phyloP scores from a whole-genome alignment of 2,113 vertebrate genomes.

The Cynoglossus semilaevis region DNA sequence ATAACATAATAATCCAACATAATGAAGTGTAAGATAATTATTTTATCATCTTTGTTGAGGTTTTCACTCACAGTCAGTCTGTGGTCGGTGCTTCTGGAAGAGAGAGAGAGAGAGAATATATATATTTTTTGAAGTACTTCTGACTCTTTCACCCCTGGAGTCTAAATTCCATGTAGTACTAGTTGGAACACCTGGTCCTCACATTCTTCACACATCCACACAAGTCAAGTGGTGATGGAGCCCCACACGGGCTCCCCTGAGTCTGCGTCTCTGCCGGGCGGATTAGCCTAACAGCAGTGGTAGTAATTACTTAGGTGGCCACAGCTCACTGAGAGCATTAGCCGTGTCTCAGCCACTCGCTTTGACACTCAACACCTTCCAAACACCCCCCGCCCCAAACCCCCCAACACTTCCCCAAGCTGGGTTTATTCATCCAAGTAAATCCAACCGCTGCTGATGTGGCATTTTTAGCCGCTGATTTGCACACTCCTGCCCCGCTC shows the following conservation, averaged over 20 bases:
- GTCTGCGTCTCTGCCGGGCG: slow-evolving; percentile 43
- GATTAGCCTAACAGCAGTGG: slow-evolving; percentile 61
- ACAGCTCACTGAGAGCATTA: slow-evolving; percentile 61
- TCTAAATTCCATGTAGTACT: no score
- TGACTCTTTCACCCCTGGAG: no score
- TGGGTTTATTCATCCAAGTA: slow-evolving; percentile 62
- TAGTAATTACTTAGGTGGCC: slow-evolving; percentile 68
- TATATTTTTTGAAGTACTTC: no score
- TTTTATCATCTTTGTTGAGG: no score
- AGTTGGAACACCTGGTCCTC: not conserved
- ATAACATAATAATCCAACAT: no score
- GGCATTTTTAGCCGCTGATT: slow-evolving; percentile 40
- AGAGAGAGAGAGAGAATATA: no score
- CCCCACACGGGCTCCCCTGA: slow-evolving; percentile 41
- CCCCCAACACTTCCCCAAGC: not conserved
- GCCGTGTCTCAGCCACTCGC: slow-evolving; percentile 65
- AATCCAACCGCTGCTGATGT: slow-evolving; percentile 64
- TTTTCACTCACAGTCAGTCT: no score
- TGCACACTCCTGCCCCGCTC: slow-evolving; percentile 19
- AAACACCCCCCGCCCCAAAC: not conserved
- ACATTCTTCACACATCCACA: not conserved
- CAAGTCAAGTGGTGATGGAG: slow-evolving; percentile 28
- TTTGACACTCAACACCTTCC: slow-evolving; percentile 49
- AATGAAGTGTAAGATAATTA: no score
- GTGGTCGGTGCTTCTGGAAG: no score